A percentile compares a stretch with the other conserved stretches of the same genome.
Conservation (phyloP, 2,797 vertebrate genomes). For the Myotis vivesi region DNA sequence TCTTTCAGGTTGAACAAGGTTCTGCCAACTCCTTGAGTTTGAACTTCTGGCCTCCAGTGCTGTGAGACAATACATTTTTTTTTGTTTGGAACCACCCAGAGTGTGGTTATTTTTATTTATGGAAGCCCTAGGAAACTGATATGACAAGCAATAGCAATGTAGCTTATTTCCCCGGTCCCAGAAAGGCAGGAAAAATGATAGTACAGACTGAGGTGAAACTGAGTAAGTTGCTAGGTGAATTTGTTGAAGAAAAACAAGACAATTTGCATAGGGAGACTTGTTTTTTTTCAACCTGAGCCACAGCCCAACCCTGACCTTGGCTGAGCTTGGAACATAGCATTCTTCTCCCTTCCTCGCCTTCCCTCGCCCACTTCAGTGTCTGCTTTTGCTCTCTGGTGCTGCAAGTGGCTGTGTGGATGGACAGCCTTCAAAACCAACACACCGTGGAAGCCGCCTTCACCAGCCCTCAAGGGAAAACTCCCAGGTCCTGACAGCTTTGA, state of each 20-base stretch:
- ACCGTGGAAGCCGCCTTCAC: background rate
- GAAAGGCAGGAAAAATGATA: background rate
- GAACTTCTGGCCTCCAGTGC: background rate
- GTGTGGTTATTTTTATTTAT: background rate
- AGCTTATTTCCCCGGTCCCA: background rate
- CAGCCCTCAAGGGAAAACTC: background rate
- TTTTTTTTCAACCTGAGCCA: background rate
- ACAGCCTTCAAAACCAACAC: background rate
- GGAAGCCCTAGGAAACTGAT: background rate
- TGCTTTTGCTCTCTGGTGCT: background rate
- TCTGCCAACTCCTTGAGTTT: background rate
- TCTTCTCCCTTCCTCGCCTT: background rate
- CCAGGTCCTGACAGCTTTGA: too few relatives aligned
- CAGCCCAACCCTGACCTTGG: background rate
- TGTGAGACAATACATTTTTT: background rate
- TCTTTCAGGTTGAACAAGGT: accelerated
- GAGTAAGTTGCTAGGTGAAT: background rate
- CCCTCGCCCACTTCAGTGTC: accelerated
- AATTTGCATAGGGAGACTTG: background rate
- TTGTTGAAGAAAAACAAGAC: background rate
- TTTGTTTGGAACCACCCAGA: background rate
- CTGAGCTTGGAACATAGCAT: background rate
- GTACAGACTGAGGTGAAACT: background rate
- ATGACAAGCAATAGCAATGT: background rate
- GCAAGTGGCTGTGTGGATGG: background rate